Evolutionary conservation across 2,113 vertebrate species (phyloP).

Genomic region (Sceloporus undulatus): DNA sequence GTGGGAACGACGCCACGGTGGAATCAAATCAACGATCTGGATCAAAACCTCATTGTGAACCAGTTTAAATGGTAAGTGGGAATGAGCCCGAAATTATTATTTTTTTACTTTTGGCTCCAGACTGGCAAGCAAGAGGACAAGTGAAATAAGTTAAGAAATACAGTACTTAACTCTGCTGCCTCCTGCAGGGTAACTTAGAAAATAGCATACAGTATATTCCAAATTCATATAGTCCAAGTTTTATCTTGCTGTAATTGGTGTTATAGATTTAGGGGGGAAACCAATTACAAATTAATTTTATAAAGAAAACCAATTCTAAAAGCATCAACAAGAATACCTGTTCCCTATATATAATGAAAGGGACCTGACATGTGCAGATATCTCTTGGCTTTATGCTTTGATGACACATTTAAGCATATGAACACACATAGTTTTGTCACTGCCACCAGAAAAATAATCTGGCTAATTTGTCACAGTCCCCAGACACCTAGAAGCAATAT

Average conservation of each 20-base stretch:
- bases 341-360: background rate
- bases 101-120: background rate
- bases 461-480: background rate
- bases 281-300: background rate
- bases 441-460: background rate
- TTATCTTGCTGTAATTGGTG: background rate
- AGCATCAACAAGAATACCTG: background rate
- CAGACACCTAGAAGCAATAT: too few species aligned
- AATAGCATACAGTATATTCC: background rate
- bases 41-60: too few species aligned
- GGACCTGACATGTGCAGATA: background rate
- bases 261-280: background rate
- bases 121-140: too few species aligned
- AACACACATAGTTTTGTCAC: background rate
- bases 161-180: constrained; percentile 54
- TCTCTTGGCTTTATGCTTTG: background rate
- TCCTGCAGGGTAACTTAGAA: constrained; percentile 47
- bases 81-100: too few species aligned
- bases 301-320: background rate
- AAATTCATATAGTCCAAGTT: background rate
- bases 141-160: background rate
- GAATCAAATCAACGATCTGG: too few species aligned
- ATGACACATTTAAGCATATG: background rate
- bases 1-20: too few species aligned
- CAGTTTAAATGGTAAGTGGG: too few species aligned